A percentile compares a stretch with the other conserved stretches of the same genome.
Conservation (phyloP, 1,140 invertebrate species). For the Lepidurus packardi region DNA sequence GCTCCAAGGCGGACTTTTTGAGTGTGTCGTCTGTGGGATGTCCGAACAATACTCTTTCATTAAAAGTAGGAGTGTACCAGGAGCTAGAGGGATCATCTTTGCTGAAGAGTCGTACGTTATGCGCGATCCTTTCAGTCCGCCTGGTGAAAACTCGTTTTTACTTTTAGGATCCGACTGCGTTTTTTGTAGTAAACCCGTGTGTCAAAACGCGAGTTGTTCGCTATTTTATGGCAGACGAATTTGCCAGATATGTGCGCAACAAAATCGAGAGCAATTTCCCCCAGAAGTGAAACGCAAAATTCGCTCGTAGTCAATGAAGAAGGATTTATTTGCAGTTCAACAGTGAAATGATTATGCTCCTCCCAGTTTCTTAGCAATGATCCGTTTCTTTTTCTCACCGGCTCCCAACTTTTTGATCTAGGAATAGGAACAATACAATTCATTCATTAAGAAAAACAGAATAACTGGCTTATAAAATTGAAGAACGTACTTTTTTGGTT, state of each 20-base stretch:
- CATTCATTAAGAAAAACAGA: neutral
- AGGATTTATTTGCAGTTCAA: neutral
- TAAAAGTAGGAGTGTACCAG: conserved; percentile 63
- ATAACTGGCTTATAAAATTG: neutral
- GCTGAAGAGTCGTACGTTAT: conserved; percentile 68
- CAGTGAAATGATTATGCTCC: neutral
- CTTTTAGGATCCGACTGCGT: conserved; percentile 67
- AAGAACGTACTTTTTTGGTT: neutral
- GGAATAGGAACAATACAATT: neutral
- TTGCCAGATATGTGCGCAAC: conserved; percentile 61
- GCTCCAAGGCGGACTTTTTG: conserved; percentile 48
- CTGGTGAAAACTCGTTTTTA: conserved; percentile 55
- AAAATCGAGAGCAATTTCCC: conserved; percentile 59
- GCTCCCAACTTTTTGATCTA: neutral
- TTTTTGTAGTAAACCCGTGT: conserved; percentile 60
- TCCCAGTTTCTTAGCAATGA: neutral
- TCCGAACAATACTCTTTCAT: conserved; percentile 61
- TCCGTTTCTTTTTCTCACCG: neutral
- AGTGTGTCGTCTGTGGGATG: conserved; percentile 58
- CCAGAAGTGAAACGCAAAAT: conserved; percentile 50
- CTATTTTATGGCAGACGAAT: conserved; percentile 67
- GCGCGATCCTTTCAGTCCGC: conserved; percentile 71
- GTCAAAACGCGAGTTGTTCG: conserved; percentile 67
- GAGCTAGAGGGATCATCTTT: conserved; percentile 55
- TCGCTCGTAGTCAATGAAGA: neutral